A percentile compares a stretch with the other conserved stretches of the same genome.
These are phyloP conservation scores for Callocephalon fimbriatum DNA, from an alignment of 2,113 vertebrate species.

Conservation along the genomic window DNA sequence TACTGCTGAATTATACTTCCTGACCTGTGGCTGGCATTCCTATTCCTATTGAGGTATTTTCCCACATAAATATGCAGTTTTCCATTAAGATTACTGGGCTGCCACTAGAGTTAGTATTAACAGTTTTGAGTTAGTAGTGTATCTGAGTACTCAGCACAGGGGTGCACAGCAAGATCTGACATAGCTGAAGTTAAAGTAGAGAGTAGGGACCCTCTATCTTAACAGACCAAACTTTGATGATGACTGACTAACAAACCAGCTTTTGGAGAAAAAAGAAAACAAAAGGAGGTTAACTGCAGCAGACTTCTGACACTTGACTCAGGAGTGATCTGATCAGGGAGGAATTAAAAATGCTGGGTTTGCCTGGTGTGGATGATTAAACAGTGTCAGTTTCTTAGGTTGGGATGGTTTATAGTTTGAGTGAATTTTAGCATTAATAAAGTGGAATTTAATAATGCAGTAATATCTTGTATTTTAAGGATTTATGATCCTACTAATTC, in stretches of 20 bases:
- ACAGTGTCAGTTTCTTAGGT: neutral
- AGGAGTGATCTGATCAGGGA: neutral
- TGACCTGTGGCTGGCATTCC: neutral
- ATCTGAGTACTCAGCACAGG: neutral
- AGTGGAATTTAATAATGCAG: neutral
- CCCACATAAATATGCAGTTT: neutral
- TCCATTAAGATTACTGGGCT: neutral
- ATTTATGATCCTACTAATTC: neutral
- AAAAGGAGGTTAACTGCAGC: neutral
- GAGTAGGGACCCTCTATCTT: neutral
- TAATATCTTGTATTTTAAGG: neutral
- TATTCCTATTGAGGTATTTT: fast-evolving
- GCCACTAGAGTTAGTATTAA: neutral
- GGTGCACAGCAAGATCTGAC: neutral
- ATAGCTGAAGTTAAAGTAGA: neutral
- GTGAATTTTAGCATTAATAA: neutral
- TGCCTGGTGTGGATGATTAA: neutral
- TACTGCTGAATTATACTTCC: neutral
- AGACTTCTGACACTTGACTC: neutral
- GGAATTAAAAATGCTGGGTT: neutral
- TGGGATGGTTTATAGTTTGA: neutral
- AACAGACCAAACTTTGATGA: neutral
- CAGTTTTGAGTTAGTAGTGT: neutral
- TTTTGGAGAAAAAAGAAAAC: neutral
- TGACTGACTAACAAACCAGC: neutral